A percentile compares a stretch with the other conserved stretches of the same genome.
phyloP scores from a whole-genome alignment of 1,140 invertebrate species.

The Melitaea cinxia region DNA sequence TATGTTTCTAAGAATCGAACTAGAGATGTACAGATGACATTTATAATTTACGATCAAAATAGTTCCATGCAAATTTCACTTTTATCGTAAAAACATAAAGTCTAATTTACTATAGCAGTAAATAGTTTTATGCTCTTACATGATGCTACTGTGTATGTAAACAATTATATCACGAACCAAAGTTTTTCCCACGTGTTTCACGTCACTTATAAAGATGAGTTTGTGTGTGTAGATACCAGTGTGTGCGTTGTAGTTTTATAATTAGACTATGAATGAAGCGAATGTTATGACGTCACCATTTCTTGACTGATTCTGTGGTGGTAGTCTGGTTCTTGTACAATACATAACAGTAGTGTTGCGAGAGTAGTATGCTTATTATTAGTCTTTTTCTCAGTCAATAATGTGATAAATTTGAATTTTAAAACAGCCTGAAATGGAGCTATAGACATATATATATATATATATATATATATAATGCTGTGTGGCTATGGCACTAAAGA shows the following conservation, averaged over 20 bases:
- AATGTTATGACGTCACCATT: slow-evolving; percentile 42
- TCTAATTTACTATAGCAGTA: slow-evolving; percentile 19
- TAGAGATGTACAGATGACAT: slow-evolving; percentile 27
- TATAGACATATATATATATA: too few relatives aligned
- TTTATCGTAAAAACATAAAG: slow-evolving; percentile 12
- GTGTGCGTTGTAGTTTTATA: slow-evolving; percentile 39
- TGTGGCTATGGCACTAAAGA: too few relatives aligned
- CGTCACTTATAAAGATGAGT: slow-evolving; percentile 33
- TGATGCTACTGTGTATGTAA: slow-evolving; percentile 44
- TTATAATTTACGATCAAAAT: slow-evolving; percentile 13
- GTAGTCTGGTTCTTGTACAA: too few relatives aligned
- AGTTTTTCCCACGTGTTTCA: slow-evolving; percentile 55
- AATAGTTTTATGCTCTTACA: slow-evolving; percentile 11
- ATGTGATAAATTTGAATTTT: too few relatives aligned
- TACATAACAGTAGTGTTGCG: too few relatives aligned
- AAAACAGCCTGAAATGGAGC: too few relatives aligned
- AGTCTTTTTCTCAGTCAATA: too few relatives aligned
- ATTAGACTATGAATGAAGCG: slow-evolving; percentile 55
- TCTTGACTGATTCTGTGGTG: slow-evolving; percentile 35
- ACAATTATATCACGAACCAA: slow-evolving; percentile 58
- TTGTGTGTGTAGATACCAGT: slow-evolving; percentile 29
- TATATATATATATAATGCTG: too few relatives aligned
- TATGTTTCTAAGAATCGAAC: slow-evolving; percentile 39
- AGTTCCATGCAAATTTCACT: slow-evolving; percentile 19
- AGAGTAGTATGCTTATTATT: too few relatives aligned